Conservation (phyloP, 2,888 invertebrate species). For the Drepana falcataria region DNA sequence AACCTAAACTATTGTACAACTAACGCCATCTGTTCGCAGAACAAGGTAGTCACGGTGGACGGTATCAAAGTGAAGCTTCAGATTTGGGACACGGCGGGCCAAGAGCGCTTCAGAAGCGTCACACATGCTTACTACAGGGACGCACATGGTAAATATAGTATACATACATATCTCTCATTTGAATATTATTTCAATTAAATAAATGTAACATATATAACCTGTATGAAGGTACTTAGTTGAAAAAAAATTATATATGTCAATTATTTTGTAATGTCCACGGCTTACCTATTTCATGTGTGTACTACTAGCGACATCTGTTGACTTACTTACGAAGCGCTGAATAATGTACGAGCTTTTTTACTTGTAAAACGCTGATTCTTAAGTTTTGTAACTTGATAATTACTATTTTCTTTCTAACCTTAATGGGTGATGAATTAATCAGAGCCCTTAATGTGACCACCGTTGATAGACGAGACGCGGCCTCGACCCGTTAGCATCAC, state of each 20-base stretch:
- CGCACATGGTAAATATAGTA: conserved; percentile 86
- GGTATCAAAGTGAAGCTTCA: conserved; percentile 94
- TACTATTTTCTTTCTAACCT: too few relatives aligned
- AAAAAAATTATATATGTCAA: too few relatives aligned
- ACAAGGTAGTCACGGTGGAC: conserved; percentile 90
- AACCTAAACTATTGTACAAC: conserved; percentile 23
- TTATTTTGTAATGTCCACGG: too few relatives aligned
- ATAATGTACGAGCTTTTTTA: too few relatives aligned
- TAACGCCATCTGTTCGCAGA: conserved; percentile 81
- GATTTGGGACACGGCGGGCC: conserved; percentile 97
- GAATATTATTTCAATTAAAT: too few relatives aligned
- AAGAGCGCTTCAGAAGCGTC: conserved; percentile 95
- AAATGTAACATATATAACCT: too few relatives aligned
- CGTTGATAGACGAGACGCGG: conserved; percentile 14
- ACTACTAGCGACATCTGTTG: conserved; percentile 34
- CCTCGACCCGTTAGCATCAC: conserved; percentile 41
- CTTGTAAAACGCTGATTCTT: too few relatives aligned
- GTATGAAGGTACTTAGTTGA: too few relatives aligned
- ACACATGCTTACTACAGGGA: conserved; percentile 97
- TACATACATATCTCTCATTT: background rate
- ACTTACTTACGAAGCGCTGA: background rate
- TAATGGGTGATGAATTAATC: background rate
- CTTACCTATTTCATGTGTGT: background rate
- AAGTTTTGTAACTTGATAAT: too few relatives aligned
- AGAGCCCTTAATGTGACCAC: conserved; percentile 1